Base-by-base conservation (phyloP, 1,140 invertebrate genomes). In the Agrypnia vestita region DNA sequence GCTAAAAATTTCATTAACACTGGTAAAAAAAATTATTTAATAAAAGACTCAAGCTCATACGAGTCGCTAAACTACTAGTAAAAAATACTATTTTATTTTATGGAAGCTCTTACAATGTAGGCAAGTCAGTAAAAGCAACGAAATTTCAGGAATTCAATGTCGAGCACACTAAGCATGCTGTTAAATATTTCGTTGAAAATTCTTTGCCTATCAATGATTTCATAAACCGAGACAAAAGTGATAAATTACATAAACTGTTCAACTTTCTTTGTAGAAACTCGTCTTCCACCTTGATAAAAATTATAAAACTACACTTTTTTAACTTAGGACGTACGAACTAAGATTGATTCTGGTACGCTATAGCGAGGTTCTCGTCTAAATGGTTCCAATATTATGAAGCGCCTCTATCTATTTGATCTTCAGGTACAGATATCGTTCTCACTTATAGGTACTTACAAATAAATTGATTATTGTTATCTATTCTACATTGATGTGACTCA, bases 101-200 rank as follows among this genome's bases (percentile, higher is more conserved):
- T 17, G 17, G 6, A 17, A 7, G 7, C n/a, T 67, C 43, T 43
- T 44, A 44, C 35, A 71, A 71, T 71, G 67, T 71, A 53, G 67
- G 67, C 67, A 71, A 71, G 67, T 71, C 67, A 71, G 21, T 44
- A 49, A 71, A 71, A 71, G 67, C 67, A 71, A 71, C 67, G 67
- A 71, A 71, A 51, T 19, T 51, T 25, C 13, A 43, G 4, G n/a
- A 15, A 67, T 13, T 64, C 21, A 51, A 51, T 15, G 8, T 51
- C 49, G 49, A 51, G 21, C 25, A 21, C 55, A n/a, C 11, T 64
- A 19, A 51, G n/a, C 8, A 15, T 9, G n/a, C 1, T 51, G n/a
- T 15, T 3, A 12, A 51, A 51, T 51, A 51, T 51, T 51, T 51
- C n/a, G n/a, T 51, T 51, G 1, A 51, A 51, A 3, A 51, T 8